Evolutionary conservation across 2,113 vertebrate genomes (phyloP).

Genomic region (Xenopus borealis): DNA sequence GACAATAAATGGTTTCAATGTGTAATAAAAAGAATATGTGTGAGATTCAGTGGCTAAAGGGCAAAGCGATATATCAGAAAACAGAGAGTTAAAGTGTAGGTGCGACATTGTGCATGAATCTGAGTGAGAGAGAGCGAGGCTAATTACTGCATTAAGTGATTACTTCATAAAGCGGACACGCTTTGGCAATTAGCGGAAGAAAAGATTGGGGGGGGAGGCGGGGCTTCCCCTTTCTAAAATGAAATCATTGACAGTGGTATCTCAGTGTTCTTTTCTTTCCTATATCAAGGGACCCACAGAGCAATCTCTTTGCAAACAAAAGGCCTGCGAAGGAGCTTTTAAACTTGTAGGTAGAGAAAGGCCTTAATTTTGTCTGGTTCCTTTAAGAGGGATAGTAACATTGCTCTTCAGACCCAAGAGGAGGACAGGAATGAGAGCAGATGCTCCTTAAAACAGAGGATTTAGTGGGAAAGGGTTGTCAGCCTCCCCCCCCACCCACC

Average conservation of each 20-base stretch:
- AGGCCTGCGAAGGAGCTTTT: slow-evolving; percentile 19
- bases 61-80: background rate
- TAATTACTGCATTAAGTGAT: slow-evolving; percentile 46
- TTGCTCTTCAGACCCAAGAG: slow-evolving; percentile 27
- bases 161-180: slow-evolving; percentile 43
- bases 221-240: slow-evolving; percentile 9
- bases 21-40: no score
- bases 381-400: slow-evolving; percentile 30
- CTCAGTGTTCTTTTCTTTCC: slow-evolving; percentile 19
- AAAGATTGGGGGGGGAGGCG: background rate
- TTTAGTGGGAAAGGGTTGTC: slow-evolving; percentile 41
- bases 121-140: slow-evolving; percentile 31
- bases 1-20: no score
- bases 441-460: slow-evolving; percentile 55
- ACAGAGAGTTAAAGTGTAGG: slow-evolving; percentile 32
- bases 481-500: slow-evolving; percentile 44
- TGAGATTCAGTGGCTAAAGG: no score
- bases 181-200: slow-evolving; percentile 42
- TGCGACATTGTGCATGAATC: slow-evolving; percentile 31
- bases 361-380: slow-evolving; percentile 23
- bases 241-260: slow-evolving; percentile 33
- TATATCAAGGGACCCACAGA: slow-evolving; percentile 21
- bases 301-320: slow-evolving; percentile 26
- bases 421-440: slow-evolving; percentile 50
- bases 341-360: slow-evolving; percentile 20